These are phyloP conservation scores for Neolamprologus sp. DNA, from an alignment of 2,113 vertebrate genomes.

Conservation along the genomic window DNA sequence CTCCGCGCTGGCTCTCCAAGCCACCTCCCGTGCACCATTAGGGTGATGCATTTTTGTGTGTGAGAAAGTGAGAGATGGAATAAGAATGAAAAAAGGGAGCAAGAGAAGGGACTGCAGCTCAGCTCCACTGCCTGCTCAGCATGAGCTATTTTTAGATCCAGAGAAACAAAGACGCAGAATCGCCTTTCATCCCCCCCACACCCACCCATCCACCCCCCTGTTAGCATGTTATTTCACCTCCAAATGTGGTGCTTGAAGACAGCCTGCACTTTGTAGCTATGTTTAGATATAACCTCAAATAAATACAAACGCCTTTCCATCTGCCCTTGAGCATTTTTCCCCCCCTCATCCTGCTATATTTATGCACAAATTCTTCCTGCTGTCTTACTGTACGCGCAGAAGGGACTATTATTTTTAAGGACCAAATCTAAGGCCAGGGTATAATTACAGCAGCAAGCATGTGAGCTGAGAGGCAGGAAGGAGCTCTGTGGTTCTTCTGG, in stretches of 20 bases:
- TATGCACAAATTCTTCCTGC: not conserved
- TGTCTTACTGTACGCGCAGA: not conserved
- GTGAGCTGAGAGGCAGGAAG: not conserved
- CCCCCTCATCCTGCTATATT: not conserved
- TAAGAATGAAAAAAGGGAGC: not conserved
- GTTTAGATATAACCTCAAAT: constrained; percentile 24
- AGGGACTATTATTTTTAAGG: not conserved
- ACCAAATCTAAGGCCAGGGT: not conserved
- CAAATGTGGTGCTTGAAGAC: constrained; percentile 24
- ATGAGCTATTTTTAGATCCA: constrained; percentile 55
- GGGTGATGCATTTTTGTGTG: not conserved
- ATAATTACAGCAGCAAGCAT: constrained; percentile 8
- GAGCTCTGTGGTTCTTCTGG: not conserved
- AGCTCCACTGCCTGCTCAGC: constrained; percentile 49
- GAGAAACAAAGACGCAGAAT: constrained; percentile 52
- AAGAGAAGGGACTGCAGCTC: constrained; percentile 19
- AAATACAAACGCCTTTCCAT: not conserved
- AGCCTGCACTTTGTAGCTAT: constrained; percentile 9
- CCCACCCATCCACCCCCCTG: not conserved
- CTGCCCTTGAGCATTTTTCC: not conserved
- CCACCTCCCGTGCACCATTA: not conserved
- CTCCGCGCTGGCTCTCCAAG: not conserved
- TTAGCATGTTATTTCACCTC: constrained; percentile 26
- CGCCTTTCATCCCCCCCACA: constrained; percentile 24
- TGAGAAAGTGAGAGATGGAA: not conserved